A percentile compares a stretch with the other conserved stretches of the same genome.
These are phyloP conservation scores for Tetropium fuscum DNA, from an alignment of 2,888 invertebrate species.

Conservation along the genomic window DNA sequence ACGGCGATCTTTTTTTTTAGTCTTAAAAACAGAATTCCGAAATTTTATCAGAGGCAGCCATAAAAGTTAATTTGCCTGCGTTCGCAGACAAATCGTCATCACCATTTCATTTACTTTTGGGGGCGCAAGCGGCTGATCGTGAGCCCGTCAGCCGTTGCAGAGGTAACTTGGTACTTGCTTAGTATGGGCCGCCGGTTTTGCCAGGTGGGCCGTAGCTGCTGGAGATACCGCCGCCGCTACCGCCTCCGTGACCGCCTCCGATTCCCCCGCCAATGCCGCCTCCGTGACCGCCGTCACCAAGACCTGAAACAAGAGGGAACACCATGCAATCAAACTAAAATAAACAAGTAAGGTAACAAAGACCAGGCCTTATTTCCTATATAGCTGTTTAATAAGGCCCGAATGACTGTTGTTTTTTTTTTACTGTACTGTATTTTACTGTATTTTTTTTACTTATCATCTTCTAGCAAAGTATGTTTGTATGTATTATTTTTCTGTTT, in stretches of 20 bases:
- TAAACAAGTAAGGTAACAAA: too few species aligned
- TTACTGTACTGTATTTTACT: too few species aligned
- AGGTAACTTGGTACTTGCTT: conserved; percentile 37
- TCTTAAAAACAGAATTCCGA: conserved; percentile 44
- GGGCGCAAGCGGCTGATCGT: conserved; percentile 11
- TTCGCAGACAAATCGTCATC: conserved; percentile 33
- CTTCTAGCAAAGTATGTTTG: too few species aligned
- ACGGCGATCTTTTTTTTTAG: conserved; percentile 48
- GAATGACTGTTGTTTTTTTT: too few species aligned
- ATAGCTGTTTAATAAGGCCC: too few species aligned
- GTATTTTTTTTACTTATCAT: too few species aligned
- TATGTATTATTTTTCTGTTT: too few species aligned
- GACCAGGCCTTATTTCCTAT: too few species aligned
- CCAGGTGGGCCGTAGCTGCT: conserved; percentile 65
- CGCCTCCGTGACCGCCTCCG: conserved; percentile 51
- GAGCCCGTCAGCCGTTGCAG: conserved; percentile 26
- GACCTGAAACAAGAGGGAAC: too few species aligned
- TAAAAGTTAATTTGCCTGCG: conserved; percentile 15
- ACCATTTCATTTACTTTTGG: conserved; percentile 35
- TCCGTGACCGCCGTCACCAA: conserved; percentile 63
- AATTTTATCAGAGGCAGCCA: conserved; percentile 33
- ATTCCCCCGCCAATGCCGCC: conserved; percentile 48
- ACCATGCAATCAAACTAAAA: too few species aligned
- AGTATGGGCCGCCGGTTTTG: conserved; percentile 59
- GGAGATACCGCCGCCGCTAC: conserved; percentile 59